Base-by-base conservation (phyloP, 1,140 invertebrate species). In the Druon quercuslanigerum region DNA sequence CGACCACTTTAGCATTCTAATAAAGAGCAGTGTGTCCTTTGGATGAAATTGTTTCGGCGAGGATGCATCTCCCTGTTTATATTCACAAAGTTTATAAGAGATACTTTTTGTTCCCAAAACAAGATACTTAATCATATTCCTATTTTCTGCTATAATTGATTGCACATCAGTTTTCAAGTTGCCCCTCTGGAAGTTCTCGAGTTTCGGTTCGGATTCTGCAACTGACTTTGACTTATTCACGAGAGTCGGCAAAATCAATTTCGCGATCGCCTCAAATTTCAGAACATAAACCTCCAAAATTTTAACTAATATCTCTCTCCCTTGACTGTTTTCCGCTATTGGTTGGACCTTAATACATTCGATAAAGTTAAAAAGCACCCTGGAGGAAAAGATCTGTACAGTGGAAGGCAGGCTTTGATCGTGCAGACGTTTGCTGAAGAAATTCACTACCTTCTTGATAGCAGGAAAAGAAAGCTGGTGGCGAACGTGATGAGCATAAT, bases 311-410 rank as follows among this genome's bases (percentile, higher is more conserved):
- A 99, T 90, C 87, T 97, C 96, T 66, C 97, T 92, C 1, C 96
- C 96, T 84, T 96, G 95, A 70, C 91, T 92, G 74, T 95, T 95
- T 81, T 98, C 96, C 7, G 93, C 92, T 87, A 98, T 97, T 72
- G 96, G 96, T 81, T 95, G 94, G 79, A 95, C 94, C 13, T 96
- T 92, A 70, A 99, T 97, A 83, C 97, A 98, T 84, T 99, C 98
- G 0, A 99, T 98, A 12, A 99, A 91, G 90, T 99, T 99, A 33
- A 99, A 92, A 25, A 99, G 90, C 50, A 99, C 89, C 90, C 99
- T 99, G 88, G 98, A 99, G 0, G 97, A 98, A 96, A 99, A 99
- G 6, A 97, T 99, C 89, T 98, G 97, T 78, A 98, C 98, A 52
- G 95, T 96, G 7, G 97, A 97, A 0, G 97, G 97, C 66, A 99